Percentiles rank a stretch among this genome's conserved stretches.
Conservation (phyloP, 1,140 invertebrate species). For the Eriocheir sinensis region DNA sequence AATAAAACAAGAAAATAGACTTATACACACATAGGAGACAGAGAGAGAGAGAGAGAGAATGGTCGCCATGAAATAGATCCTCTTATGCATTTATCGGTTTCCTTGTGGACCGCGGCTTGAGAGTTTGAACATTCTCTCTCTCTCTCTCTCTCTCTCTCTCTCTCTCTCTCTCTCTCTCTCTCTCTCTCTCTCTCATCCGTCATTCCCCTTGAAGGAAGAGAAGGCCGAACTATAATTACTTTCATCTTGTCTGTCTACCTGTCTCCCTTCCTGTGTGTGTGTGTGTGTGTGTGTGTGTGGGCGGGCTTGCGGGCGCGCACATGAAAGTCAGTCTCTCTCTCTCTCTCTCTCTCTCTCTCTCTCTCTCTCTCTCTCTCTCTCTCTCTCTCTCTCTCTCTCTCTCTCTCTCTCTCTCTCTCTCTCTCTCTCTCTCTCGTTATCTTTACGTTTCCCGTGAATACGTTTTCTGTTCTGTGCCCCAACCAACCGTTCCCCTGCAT, state of each 20-base stretch:
- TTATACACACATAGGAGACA: background rate
- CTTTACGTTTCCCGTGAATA: no score
- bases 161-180: slow-evolving; percentile 54
- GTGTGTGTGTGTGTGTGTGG: background rate
- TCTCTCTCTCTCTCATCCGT: slow-evolving; percentile 40
- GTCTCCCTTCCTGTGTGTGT: background rate
- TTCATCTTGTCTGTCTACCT: no score
- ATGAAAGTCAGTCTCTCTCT: background rate
- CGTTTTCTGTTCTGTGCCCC: no score
- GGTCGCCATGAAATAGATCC: background rate
- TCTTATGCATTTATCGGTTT: background rate
- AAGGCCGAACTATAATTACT: no score
- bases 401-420: background rate
- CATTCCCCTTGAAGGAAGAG: no score
- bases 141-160: slow-evolving; percentile 54
- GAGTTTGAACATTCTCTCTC: slow-evolving; percentile 12
- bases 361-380: slow-evolving; percentile 19
- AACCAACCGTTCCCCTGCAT: no score
- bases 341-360: background rate
- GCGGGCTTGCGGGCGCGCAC: background rate
- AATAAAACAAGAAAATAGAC: no score
- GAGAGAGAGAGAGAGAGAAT: background rate
- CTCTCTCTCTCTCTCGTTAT: background rate
- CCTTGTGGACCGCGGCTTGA: background rate
- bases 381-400: background rate